Evolutionary conservation across 2,797 vertebrate genomes (phyloP), one percentile per base, ranked within the genome.

Genomic region (Clarias platycephalus): DNA sequence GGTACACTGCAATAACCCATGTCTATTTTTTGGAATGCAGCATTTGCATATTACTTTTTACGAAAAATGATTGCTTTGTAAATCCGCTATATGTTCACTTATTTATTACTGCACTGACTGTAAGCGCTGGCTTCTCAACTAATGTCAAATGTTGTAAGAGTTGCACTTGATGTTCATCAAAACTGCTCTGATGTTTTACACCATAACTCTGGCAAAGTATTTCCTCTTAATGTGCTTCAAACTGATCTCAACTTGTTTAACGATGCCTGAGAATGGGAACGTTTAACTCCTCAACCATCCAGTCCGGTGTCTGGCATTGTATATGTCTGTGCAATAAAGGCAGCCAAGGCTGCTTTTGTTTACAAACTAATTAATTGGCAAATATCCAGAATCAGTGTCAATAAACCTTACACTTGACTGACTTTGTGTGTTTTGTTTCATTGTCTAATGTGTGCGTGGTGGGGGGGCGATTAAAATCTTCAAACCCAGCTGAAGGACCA

Each of bases 331-430:
- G 92, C 92, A 93, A 93, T 92, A 92, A 71, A 40, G 67, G 90
- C 91, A 83, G 87, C 90, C 82, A 86, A 89, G 88, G 89, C 89
- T 90, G 88, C 86, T 86, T 90, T 89, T 87, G 91, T 91, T 91
- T 91, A 89, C 88, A 86, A 89, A 79, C 67, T 87, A 89, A 89
- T 88, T 85, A 89, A 89, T 79, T 16, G 79, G 85, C 85, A 78
- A 90, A 87, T 87, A 89, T 91, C 77, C 90, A 89, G 86, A 90
- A 90, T 72, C 84, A 91, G 89, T 90, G 88, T 88, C 80, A 95
- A 94, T 94, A 93, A 95, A 95, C 88, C 84, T 88, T 79, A 55
- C 64, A 86, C 58, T 66, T 72, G 74, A 83, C 81, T 22, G 31
- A 78, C 68, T 81, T 13, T 49, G 64, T 78, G 85, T 83, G 75